Evolutionary conservation across 2,888 invertebrate species (phyloP), one percentile per base, ranked within the genome.

Genomic region (Eupithecia abbreviata): DNA sequence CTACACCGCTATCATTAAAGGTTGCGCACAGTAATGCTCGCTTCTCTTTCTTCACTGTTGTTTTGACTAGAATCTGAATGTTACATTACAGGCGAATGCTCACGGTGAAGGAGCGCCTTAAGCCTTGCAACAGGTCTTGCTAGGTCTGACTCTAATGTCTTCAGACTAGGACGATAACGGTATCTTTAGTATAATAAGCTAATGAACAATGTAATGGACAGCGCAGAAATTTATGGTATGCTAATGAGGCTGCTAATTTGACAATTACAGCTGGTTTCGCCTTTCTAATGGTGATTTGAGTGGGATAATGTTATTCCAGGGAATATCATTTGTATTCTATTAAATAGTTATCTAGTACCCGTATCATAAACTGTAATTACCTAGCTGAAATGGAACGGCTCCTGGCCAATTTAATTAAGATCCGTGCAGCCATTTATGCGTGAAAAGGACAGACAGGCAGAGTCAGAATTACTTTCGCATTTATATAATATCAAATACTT

Each of bases 141-240:
- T 62, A 30, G 30, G 62, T 62, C 58, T 10, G 0, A 18, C 9
- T 62, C 62, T 62, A 30, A 62, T 62, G 62, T 62, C 62, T 62
- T 30, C 30, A 62, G 62, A 62, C 18, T 62, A 62, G 62, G 62
- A 62, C 30, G 10, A 62, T 62, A 86, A 85, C 82, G 82, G 83
- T 77, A 80, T 79, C 67, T 78, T 77, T 79, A 79, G 68, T 68
- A 78, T 78, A 80, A 82, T 79, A 78, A 75, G 73, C 74, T 79
- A 78, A 76, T 83, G 73, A 81, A 78, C 67, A 75, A 72, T 71
- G 55, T 42, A 49, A 76, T 43, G 45, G 42, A 55, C 43, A 5
- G 66, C 43, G 45, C 13, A 66, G 3, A 15, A 70, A 69, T 77
- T 71, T 45, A 77, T 67, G 47, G 58, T 18, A 73, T 71, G 65